Conservation (phyloP, 2,797 vertebrate species). For the Phyllotis vaccarum region DNA sequence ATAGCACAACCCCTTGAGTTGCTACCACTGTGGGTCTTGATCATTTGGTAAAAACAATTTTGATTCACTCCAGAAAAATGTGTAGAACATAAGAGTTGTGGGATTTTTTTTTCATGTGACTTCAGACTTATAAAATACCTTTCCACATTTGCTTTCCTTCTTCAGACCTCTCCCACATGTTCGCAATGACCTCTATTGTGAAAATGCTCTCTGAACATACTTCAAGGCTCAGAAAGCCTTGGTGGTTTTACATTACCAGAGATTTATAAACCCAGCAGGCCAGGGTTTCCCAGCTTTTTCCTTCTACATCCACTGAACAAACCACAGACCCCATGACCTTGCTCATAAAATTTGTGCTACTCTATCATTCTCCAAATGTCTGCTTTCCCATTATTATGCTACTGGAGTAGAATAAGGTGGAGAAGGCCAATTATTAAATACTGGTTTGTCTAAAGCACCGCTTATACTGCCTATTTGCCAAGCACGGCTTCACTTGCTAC, state of each 20-base stretch:
- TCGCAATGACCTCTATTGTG: neutral
- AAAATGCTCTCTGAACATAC: conserved; percentile 4
- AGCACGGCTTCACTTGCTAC: neutral
- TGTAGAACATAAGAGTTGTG: neutral
- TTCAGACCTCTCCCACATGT: neutral
- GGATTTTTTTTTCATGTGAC: neutral
- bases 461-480: neutral
- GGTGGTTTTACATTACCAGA: neutral
- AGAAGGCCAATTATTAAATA: neutral
- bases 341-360: neutral
- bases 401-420: too few relatives aligned
- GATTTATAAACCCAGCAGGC: neutral
- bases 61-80: neutral
- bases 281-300: neutral
- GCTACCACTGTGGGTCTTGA: neutral
- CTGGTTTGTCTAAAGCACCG: neutral
- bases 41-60: neutral
- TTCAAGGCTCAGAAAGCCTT: neutral
- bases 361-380: neutral
- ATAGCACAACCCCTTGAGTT: neutral
- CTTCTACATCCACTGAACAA: neutral
- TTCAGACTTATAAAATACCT: neutral
- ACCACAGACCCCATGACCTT: neutral
- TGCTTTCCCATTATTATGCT: neutral
- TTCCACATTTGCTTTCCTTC: neutral